Percentiles rank a stretch among this genome's conserved stretches.
phyloP scores from a whole-genome alignment of 2,888 invertebrate genomes.

The Lypha dubia region DNA sequence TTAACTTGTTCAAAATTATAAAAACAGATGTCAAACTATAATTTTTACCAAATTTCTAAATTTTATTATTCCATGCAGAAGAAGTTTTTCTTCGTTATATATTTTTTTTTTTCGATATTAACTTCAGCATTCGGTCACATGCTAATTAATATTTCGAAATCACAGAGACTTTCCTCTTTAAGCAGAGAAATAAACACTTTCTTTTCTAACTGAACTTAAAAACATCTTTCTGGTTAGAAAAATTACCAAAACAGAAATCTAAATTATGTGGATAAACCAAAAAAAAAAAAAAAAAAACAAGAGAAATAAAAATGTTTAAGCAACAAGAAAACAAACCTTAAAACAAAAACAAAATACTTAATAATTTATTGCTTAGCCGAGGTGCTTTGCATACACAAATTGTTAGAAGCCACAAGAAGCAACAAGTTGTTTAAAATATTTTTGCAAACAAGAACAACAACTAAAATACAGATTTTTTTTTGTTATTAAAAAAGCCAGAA shows the following conservation, averaged over 20 bases:
- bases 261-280: constrained; percentile 20
- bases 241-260: constrained; percentile 25
- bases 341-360: constrained; percentile 49
- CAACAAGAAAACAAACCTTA: constrained; percentile 52
- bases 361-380: constrained; percentile 65
- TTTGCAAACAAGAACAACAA: constrained; percentile 26
- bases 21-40: not conserved
- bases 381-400: constrained; percentile 67
- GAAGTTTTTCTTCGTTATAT: no score
- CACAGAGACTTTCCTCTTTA: constrained; percentile 50
- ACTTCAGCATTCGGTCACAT: not conserved
- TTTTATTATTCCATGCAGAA: constrained; percentile 39
- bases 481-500: constrained; percentile 10
- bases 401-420: constrained; percentile 6
- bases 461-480: constrained; percentile 26
- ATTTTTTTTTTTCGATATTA: not conserved
- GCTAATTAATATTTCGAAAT: constrained; percentile 6
- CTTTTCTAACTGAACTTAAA: constrained; percentile 37
- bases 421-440: constrained; percentile 10
- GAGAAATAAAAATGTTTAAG: constrained; percentile 71
- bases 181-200: constrained; percentile 45
- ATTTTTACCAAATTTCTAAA: not conserved
- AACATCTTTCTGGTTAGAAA: constrained; percentile 36
- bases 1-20: constrained; percentile 3
- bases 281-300: constrained; percentile 47